Conservation (phyloP, 2,888 invertebrate species). For the Eudasyphora cyanicolor region DNA sequence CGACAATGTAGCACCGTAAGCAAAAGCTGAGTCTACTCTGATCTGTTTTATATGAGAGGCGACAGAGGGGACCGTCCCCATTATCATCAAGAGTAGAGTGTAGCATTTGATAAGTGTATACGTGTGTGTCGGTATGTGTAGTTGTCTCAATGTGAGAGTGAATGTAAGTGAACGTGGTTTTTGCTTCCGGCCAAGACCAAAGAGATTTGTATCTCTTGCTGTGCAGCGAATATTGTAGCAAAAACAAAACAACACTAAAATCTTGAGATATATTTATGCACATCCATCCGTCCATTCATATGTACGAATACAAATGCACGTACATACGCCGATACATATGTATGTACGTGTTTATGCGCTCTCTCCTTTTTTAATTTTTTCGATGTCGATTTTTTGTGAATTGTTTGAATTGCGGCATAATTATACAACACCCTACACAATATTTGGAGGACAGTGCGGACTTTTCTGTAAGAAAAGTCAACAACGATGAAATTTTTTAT, state of each 20-base stretch:
- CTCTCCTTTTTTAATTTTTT: conserved; percentile 16
- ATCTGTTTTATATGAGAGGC: neutral
- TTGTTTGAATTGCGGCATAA: conserved; percentile 38
- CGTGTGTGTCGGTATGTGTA: neutral
- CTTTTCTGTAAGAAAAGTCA: no score
- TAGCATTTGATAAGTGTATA: neutral
- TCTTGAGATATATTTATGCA: conserved; percentile 15
- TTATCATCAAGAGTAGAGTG: neutral
- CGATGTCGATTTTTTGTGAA: conserved; percentile 20
- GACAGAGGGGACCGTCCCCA: neutral
- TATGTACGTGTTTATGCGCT: conserved; percentile 24
- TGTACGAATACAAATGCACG: conserved; percentile 11
- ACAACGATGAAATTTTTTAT: no score
- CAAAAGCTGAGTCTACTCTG: no score
- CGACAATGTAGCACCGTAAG: neutral
- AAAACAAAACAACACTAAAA: neutral
- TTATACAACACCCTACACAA: conserved; percentile 26
- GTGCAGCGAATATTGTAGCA: conserved; percentile 18
- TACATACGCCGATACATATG: neutral
- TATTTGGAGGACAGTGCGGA: no score
- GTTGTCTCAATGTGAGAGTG: neutral
- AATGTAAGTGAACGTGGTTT: conserved; percentile 20
- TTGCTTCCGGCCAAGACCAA: conserved; percentile 29
- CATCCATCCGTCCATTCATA: neutral
- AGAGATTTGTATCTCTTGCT: conserved; percentile 38